phyloP scores from a whole-genome alignment of 1,140 invertebrate genomes.

The Wasmannia auropunctata region DNA sequence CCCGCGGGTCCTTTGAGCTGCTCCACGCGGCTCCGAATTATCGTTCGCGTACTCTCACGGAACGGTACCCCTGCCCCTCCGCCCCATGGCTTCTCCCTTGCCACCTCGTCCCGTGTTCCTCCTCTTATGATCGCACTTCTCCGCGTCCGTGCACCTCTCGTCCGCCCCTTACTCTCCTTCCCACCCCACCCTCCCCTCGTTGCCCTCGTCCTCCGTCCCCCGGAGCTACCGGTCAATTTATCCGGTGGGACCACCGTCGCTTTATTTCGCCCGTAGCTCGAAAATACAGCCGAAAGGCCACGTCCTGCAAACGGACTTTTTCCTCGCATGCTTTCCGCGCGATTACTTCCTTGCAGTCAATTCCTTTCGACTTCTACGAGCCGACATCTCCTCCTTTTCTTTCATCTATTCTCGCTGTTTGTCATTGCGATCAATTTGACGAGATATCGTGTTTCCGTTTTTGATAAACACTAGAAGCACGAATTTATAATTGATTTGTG shows the following conservation, averaged over 20 bases:
- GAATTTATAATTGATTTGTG: neutral
- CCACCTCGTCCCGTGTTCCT: conserved; percentile 37
- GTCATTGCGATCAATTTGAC: neutral
- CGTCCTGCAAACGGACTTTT: conserved; percentile 33
- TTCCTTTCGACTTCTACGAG: neutral
- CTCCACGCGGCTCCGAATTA: conserved; percentile 82
- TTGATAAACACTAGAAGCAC: neutral
- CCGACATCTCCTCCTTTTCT: conserved; percentile 27
- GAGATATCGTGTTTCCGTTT: neutral
- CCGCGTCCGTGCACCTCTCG: conserved; percentile 39
- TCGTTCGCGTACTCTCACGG: conserved; percentile 82
- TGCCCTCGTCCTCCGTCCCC: conserved; percentile 26
- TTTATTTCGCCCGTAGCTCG: conserved; percentile 60
- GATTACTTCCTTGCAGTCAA: conserved; percentile 27
- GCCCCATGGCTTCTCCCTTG: neutral
- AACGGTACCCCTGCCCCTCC: conserved; percentile 49
- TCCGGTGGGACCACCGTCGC: conserved; percentile 59
- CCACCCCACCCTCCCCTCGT: no score
- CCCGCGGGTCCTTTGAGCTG: conserved; percentile 84
- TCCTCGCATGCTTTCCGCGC: conserved; percentile 18
- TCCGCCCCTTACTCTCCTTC: neutral
- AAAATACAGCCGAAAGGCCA: conserved; percentile 54
- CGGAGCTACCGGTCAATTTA: conserved; percentile 75
- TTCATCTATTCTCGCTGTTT: conserved; percentile 32
- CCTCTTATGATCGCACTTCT: conserved; percentile 55